Conservation (phyloP, 2,797 vertebrate genomes). For the Microctenopoma lineatum region DNA sequence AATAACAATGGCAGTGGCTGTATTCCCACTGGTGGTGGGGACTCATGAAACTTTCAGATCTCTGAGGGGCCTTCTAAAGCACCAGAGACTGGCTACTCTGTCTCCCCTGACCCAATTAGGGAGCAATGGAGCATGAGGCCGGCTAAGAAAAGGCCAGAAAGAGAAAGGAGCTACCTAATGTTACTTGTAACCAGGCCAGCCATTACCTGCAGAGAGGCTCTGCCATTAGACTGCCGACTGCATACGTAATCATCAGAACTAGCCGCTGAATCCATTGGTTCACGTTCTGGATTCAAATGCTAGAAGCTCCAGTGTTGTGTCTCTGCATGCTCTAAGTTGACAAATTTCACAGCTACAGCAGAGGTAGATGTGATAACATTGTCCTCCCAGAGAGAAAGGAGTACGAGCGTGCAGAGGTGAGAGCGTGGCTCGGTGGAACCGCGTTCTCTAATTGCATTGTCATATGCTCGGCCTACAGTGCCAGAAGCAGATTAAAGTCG, state of each 20-base stretch:
- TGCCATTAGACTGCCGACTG: slow-evolving; percentile 58
- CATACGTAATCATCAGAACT: slow-evolving; percentile 55
- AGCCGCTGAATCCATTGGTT: slow-evolving; percentile 37
- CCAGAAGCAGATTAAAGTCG: slow-evolving; percentile 70
- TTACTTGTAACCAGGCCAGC: slow-evolving; percentile 61
- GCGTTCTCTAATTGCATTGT: slow-evolving; percentile 62
- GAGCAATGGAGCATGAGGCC: slow-evolving; percentile 78
- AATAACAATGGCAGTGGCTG: slow-evolving; percentile 85
- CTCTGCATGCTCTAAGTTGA: slow-evolving; percentile 5
- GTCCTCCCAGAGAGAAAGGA: slow-evolving; percentile 29
- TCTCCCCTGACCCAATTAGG: slow-evolving; percentile 87
- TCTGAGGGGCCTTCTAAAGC: slow-evolving; percentile 83
- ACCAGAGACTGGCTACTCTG: slow-evolving; percentile 83
- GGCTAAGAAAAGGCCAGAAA: slow-evolving; percentile 70
- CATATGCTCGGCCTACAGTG: slow-evolving; percentile 58
- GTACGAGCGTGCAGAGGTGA: slow-evolving; percentile 24
- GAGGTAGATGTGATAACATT: slow-evolving; percentile 54
- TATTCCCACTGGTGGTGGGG: slow-evolving; percentile 81
- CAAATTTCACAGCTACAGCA: slow-evolving; percentile 40
- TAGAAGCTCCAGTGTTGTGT: slow-evolving; percentile 17
- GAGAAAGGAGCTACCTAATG: slow-evolving; percentile 71
- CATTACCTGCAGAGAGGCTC: slow-evolving; percentile 68
- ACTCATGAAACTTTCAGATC: slow-evolving; percentile 89
- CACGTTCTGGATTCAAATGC: slow-evolving; percentile 16
- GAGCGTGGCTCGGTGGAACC: slow-evolving; percentile 52